A percentile compares a stretch with the other conserved stretches of the same genome.
phyloP scores from a whole-genome alignment of 2,888 invertebrate species.

The Notocelia uddmanniana region DNA sequence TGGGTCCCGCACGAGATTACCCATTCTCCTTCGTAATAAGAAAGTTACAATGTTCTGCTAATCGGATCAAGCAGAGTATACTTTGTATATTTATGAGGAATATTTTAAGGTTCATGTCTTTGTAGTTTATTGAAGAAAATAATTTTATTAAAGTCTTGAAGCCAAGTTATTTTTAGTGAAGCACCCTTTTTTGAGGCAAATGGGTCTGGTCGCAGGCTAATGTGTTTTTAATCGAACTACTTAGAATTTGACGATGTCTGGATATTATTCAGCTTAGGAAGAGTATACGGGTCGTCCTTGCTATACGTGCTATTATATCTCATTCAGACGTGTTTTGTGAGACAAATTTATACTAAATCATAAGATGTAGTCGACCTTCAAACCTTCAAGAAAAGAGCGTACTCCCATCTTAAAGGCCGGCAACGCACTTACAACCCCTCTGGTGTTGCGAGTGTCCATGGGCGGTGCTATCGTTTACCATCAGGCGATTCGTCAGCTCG shows the following conservation, averaged over 20 bases:
- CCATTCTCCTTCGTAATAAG: conserved; percentile 2
- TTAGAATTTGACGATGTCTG: neutral
- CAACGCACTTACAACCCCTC: too few species aligned
- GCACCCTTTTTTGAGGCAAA: conserved; percentile 1
- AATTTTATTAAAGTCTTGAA: too few species aligned
- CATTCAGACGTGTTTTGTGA: too few species aligned
- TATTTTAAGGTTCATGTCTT: neutral
- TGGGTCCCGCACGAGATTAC: conserved; percentile 5
- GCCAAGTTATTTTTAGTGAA: neutral
- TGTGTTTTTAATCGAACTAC: conserved; percentile 10
- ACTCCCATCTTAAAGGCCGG: too few species aligned
- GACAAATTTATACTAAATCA: too few species aligned
- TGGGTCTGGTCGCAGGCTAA: conserved; percentile 10
- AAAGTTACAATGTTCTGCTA: conserved; percentile 9
- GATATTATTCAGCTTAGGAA: neutral
- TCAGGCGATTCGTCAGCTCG: too few species aligned
- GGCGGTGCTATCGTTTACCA: too few species aligned
- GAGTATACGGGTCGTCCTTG: too few species aligned
- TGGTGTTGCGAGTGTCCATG: too few species aligned
- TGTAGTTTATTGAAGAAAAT: neutral
- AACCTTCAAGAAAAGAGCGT: too few species aligned
- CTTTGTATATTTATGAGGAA: neutral
- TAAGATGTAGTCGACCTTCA: too few species aligned
- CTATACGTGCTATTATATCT: too few species aligned
- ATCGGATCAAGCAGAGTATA: conserved; percentile 1